Evolutionary conservation across 37 sponge, comb jelly and placozoan genomes (phyloP), one percentile per base, ranked within the genome.

Genomic region (Chondrosia reniformis): DNA sequence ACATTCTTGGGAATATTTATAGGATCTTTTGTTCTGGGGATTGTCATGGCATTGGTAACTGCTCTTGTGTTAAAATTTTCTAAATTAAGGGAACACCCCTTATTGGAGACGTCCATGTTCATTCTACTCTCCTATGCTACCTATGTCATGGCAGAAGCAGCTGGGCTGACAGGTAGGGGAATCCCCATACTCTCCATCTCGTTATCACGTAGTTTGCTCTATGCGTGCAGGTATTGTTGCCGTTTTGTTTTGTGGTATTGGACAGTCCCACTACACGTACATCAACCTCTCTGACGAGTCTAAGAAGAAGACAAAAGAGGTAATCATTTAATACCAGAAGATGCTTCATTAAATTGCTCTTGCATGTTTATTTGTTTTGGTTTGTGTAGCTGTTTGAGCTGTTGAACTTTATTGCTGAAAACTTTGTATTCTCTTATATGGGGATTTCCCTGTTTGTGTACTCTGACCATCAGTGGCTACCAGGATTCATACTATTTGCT

Each of bases 401-500:
- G 4, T 74, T 97, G 33, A 97, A 93, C 80, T 97, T 97, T 64
- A 52, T 97, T 30, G 92, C 98, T 0, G 98, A 97, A 81, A 97
- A 97, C 73, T 97, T 97, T 67, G 86, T 97, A 45, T 97, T 97
- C 64, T 85, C 86, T n/a, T 97, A 97, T 85, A 97, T 97, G 82
- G 98, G 98, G 3, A 79, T 97, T 36, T 88, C 94, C 43, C 81
- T 97, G 54, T 97, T 97, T 84, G 87, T 90, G 8, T 97, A 79
- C 49, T 67, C 42, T 39, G 80, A 87, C 56, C 94, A 94, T 39
- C 85, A 86, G 63, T 97, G 98, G 98, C 79, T 83, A 8, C 89
- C 87, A 39, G 98, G 98, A 33, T 97, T 97, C 75, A 97, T 97
- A 30, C 52, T 63, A 34, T 91, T 90, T 75, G 84, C 98, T 21